Evolutionary conservation across 1,140 invertebrate species (phyloP), one percentile per base, ranked within the genome.

Genomic region (Listronotus oregonensis): DNA sequence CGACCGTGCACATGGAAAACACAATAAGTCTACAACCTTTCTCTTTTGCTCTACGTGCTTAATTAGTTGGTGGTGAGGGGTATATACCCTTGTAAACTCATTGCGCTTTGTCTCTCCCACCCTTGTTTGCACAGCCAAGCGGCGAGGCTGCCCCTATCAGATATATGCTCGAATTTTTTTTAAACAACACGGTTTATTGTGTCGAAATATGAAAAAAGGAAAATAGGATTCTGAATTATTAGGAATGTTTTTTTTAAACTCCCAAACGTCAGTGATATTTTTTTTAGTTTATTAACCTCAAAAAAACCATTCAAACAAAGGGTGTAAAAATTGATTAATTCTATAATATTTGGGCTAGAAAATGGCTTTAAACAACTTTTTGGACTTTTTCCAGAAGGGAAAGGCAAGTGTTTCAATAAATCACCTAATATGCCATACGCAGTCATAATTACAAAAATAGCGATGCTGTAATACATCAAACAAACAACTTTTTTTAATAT

Each of bases 381-480:
- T 92, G 43, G 90, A 92, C 67, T 91, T 92, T 76, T 91, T 92
- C 77, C 89, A 91, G 73, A 92, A 91, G 80, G 89, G 89, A 78
- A 91, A 90, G 83, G 90, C 90, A 80, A 80, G 27, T 27, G 47
- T 27, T 34, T 34, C 11, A 18, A 10, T 43, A 21, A 56, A 56
- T 42, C 21, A 43, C 21, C 4, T 12, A 55, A n/a, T 39, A 15
- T 14, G 39, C 9, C 37, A 15, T 3, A 6, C n/a, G 9, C 10
- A 44, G 6, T 31, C 3, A 15, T 11, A 62, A 12, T 62, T n/a
- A 11, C 39, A 47, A 63, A 54, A 63, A 61, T 49, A 27, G 57
- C 43, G 40, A 64, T 56, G 62, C 42, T 57, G 60, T 61, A 21
- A 60, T 62, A 5, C 21, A 11, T 18, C 49, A 43, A 37, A 11